Conservation (phyloP, 2,888 invertebrate species). For the Drosophila borborema region DNA sequence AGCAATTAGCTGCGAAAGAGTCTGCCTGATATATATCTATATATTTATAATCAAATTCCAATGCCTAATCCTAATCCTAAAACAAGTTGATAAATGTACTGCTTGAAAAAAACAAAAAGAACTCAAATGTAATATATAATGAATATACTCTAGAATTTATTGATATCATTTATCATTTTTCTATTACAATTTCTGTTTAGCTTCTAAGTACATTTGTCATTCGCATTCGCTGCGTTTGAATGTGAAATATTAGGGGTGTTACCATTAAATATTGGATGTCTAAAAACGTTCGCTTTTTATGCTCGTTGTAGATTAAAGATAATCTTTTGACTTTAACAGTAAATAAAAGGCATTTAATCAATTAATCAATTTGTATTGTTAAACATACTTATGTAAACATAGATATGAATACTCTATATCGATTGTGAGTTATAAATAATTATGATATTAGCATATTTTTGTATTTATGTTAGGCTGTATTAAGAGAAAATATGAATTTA, state of each 20-base stretch:
- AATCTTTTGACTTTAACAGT: neutral
- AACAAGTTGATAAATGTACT: slow-evolving; percentile 32
- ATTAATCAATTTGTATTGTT: neutral
- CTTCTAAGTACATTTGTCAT: slow-evolving; percentile 25
- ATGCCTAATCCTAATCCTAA: slow-evolving; percentile 16
- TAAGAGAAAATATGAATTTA: neutral
- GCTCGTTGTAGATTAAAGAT: neutral
- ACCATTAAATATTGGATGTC: neutral
- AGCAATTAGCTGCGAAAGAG: neutral
- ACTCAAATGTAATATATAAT: neutral
- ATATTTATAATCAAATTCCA: slow-evolving; percentile 25
- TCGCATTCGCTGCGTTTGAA: neutral
- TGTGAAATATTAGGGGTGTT: neutral
- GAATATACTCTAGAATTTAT: slow-evolving; percentile 17
- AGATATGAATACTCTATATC: neutral
- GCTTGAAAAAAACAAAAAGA: neutral
- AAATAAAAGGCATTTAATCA: neutral
- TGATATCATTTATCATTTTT: slow-evolving; percentile 36
- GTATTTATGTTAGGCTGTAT: neutral
- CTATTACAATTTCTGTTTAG: neutral
- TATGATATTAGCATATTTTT: too few relatives aligned
- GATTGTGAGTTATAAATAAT: neutral
- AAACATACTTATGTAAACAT: neutral
- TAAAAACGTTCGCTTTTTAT: neutral
- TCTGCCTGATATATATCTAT: neutral